These are phyloP conservation scores for Taeniopygia guttata DNA, from an alignment of 2,797 vertebrate genomes.

Conservation along the genomic window DNA sequence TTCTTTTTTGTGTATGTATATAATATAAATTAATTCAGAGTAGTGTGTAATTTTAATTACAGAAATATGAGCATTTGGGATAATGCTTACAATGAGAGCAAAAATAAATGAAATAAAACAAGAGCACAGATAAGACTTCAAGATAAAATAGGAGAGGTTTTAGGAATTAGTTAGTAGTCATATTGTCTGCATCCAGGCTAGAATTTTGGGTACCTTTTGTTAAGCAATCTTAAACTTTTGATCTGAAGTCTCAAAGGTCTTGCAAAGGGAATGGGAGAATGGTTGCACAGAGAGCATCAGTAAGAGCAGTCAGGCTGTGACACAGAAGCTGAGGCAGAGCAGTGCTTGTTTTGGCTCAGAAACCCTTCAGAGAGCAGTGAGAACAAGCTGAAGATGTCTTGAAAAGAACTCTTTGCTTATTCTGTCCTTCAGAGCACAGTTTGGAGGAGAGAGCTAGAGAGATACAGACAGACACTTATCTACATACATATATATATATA, in stretches of 20 bases:
- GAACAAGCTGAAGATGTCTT: not conserved
- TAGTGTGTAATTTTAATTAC: not conserved
- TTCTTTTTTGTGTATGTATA: not conserved
- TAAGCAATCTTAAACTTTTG: not conserved
- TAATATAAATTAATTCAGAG: not conserved
- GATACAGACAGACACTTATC: not conserved
- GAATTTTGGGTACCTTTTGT: not conserved
- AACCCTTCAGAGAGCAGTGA: not conserved
- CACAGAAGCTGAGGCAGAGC: not conserved
- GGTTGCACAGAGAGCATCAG: not conserved
- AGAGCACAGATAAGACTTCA: not conserved
- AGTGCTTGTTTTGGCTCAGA: not conserved
- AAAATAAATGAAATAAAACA: not conserved
- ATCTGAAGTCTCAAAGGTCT: not conserved
- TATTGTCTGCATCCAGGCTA: not conserved
- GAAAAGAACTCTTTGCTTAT: not conserved
- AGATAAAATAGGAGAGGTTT: not conserved
- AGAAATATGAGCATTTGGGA: not conserved
- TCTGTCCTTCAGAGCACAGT: not conserved
- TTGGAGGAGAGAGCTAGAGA: not conserved
- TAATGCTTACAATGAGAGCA: not conserved
- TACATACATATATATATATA: too few relatives aligned
- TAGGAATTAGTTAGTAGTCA: not conserved
- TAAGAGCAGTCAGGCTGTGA: not conserved
- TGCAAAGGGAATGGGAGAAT: not conserved